phyloP scores from a whole-genome alignment of 2,888 invertebrate genomes.

The Mactromeris polynyma region DNA sequence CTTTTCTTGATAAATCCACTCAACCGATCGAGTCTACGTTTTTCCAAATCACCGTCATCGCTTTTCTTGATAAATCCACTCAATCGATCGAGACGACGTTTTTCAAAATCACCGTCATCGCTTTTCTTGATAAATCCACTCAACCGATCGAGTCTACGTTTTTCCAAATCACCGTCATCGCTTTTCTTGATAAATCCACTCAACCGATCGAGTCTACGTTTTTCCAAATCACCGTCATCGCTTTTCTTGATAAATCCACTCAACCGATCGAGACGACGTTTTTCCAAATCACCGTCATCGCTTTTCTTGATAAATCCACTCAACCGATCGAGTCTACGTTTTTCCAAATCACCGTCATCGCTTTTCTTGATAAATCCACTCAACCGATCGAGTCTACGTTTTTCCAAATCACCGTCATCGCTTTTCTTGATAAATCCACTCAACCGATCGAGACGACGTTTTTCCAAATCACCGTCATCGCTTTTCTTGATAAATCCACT shows the following conservation, averaged over 20 bases:
- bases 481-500: slow-evolving; percentile 38
- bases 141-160: not conserved
- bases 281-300: not conserved
- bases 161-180: not conserved
- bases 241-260: slow-evolving; percentile 46
- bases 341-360: not conserved
- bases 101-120: not conserved
- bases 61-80: slow-evolving; percentile 16
- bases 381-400: not conserved
- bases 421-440: slow-evolving; percentile 23
- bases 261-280: not conserved
- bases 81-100: not conserved
- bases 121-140: slow-evolving; percentile 46
- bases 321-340: slow-evolving; percentile 5
- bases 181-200: slow-evolving; percentile 23
- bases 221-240: not conserved
- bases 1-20: slow-evolving; percentile 37
- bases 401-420: not conserved
- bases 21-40: not conserved
- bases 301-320: slow-evolving; percentile 23
- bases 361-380: slow-evolving; percentile 46
- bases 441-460: slow-evolving; percentile 10
- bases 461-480: not conserved
- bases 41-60: not conserved
- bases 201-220: slow-evolving; percentile 5